Base-by-base conservation (phyloP, 1,140 invertebrate genomes). In the Protaetia brevitarsis region DNA sequence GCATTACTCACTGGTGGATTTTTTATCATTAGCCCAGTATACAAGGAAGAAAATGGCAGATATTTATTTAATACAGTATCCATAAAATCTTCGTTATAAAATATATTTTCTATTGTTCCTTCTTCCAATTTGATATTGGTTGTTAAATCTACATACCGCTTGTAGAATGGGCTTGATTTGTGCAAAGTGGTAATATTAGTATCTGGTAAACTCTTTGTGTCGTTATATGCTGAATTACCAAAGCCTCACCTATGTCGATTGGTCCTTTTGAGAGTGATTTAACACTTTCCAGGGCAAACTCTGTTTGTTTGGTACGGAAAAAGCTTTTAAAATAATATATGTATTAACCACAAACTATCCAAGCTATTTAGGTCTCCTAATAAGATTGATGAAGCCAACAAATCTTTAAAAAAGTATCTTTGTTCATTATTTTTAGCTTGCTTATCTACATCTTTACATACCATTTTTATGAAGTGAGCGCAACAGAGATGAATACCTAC, bases 301-400 rank as follows among this genome's bases (percentile, higher is more conserved):
- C 19, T 23, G 23, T 57, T 31, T 26, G 21, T 58, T 0, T 21
- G 10, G 16, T 59, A 3, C 30, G 13, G 16, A 64, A 29, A 29
- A 30, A 29, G 11, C 36, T 65, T 58, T 65, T 8, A 65, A 51
- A 26, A 65, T 26, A 30, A 26, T 27, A 57, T 56, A 64, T 64
- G 45, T 56, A 19, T 57, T 56, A 19, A 57, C 27, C 19, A 59
- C 19, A 65, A 65, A 27, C 10, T 30, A 58, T 57, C 41, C 28
- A 51, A 58, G 23, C 30, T 19, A 30, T 21, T 16, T 28, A 65
- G 8, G 23, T 45, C 21, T 16, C 11, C 7, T 16, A 65, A 27
- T 13, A 58, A 26, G 23, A 41, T 58, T 23, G 45, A 19, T 26
- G 64, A 57, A 19, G 37, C 45, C 23, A 64, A 8, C 13, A 64